Evolutionary conservation across 2,113 vertebrate species (phyloP).

Genomic region (Amphiprion percula): DNA sequence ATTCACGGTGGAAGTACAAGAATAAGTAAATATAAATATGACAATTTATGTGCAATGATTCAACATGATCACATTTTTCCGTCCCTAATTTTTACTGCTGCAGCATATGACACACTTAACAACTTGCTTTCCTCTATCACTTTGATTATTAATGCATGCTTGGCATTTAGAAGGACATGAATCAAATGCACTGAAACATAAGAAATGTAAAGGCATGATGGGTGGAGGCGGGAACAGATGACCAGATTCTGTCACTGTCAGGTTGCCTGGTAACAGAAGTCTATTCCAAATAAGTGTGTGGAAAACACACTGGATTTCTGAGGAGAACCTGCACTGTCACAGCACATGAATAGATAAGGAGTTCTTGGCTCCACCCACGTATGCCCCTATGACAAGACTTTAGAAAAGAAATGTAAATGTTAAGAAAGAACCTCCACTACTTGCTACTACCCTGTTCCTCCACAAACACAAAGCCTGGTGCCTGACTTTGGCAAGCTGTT

Average conservation of each 20-base stretch:
- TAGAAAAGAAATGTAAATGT: constrained; percentile 4
- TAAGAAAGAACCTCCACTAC: constrained; percentile 7
- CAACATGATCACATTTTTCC: constrained; percentile 17
- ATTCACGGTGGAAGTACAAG: not conserved
- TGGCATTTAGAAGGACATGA: constrained; percentile 75
- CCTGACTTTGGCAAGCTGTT: constrained; percentile 15
- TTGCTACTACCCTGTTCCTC: constrained; percentile 6
- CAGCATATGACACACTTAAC: constrained; percentile 26
- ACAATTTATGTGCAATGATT: constrained; percentile 19
- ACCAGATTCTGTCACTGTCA: constrained; percentile 73
- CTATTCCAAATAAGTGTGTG: constrained; percentile 54
- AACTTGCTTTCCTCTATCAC: constrained; percentile 30
- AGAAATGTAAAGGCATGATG: constrained; percentile 70
- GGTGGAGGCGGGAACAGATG: constrained; percentile 76
- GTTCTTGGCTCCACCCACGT: constrained; percentile 29
- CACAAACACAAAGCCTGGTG: constrained; percentile 5
- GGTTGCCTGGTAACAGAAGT: constrained; percentile 80
- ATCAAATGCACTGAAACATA: constrained; percentile 61
- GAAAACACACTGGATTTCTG: constrained; percentile 68
- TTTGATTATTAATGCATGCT: constrained; percentile 54
- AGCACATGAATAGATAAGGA: constrained; percentile 38
- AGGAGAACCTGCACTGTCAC: constrained; percentile 57
- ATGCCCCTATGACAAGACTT: constrained; percentile 10
- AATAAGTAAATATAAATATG: constrained; percentile 33
- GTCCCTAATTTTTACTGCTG: not conserved